Conservation (phyloP, 53 echinoderm and acorn worm species). For the Hippasteria phrygiana region DNA sequence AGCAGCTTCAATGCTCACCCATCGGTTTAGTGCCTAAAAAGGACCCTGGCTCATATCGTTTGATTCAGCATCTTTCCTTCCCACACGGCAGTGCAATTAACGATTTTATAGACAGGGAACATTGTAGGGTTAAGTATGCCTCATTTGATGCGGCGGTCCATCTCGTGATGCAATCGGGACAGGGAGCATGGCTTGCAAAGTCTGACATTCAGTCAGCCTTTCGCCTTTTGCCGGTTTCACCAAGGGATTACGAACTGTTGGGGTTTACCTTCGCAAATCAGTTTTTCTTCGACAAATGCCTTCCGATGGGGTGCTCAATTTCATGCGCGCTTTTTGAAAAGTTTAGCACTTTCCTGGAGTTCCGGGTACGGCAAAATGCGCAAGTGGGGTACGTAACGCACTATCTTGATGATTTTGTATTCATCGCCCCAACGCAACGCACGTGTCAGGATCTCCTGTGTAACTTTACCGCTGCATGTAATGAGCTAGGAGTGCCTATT, state of each 20-base stretch:
- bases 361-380: not conserved
- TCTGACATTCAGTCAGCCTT: slow-evolving; percentile 38
- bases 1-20: slow-evolving; percentile 12
- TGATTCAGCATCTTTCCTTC: slow-evolving; percentile 44
- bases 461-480: not conserved
- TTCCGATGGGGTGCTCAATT: slow-evolving; percentile 62
- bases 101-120: slow-evolving; percentile 41
- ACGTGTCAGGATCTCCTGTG: not conserved
- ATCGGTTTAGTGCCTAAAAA: slow-evolving; percentile 54
- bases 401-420: slow-evolving; percentile 67
- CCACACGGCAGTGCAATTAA: slow-evolving; percentile 38
- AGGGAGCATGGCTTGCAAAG: slow-evolving; percentile 24
- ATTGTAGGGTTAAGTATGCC: slow-evolving; percentile 14
- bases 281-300: slow-evolving; percentile 66
- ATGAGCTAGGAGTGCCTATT: slow-evolving; percentile 47
- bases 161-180: slow-evolving; percentile 5
- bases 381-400: slow-evolving; percentile 25
- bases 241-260: not conserved
- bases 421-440: not conserved
- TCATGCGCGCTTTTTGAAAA: slow-evolving; percentile 53
- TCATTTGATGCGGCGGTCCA: slow-evolving; percentile 45
- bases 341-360: slow-evolving; percentile 58
- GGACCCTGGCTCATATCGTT: slow-evolving; percentile 30
- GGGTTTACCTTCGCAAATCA: not conserved
- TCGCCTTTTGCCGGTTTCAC: slow-evolving; percentile 13